Evolutionary conservation across 2,888 invertebrate species (phyloP).

Genomic region (Glaucopsyche alexis): DNA sequence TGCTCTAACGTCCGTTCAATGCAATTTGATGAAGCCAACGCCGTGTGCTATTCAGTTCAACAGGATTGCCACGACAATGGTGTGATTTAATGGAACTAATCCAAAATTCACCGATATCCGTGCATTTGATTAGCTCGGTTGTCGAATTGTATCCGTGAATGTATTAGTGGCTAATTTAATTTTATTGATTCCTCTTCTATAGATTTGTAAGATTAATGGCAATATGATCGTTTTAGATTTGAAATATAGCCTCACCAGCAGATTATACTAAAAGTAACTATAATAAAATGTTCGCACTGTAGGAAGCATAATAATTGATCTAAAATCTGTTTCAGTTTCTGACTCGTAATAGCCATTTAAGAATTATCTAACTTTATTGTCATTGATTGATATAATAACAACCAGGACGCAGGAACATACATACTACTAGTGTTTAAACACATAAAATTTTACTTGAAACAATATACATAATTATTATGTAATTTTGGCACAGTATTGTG

Average conservation of each 20-base stretch:
- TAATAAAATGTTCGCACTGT: too few relatives aligned
- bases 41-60: constrained; percentile 68
- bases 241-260: neutral
- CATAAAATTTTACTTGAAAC: too few relatives aligned
- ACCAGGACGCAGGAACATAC: too few relatives aligned
- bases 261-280: too few relatives aligned
- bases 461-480: too few relatives aligned
- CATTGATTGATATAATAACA: too few relatives aligned
- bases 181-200: neutral
- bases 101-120: constrained; percentile 52
- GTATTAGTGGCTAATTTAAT: constrained; percentile 30
- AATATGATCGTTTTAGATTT: neutral
- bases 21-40: constrained; percentile 76
- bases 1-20: constrained; percentile 73
- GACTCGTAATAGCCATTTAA: too few relatives aligned
- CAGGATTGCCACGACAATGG: constrained; percentile 71
- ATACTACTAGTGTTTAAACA: too few relatives aligned
- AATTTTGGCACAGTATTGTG: too few relatives aligned
- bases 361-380: too few relatives aligned
- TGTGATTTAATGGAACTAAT: constrained; percentile 68
- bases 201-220: neutral
- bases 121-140: constrained; percentile 42
- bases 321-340: too few relatives aligned
- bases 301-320: too few relatives aligned
- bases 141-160: constrained; percentile 32